phyloP scores from a whole-genome alignment of 2,113 vertebrate genomes.

The Deroptyus accipitrinus region DNA sequence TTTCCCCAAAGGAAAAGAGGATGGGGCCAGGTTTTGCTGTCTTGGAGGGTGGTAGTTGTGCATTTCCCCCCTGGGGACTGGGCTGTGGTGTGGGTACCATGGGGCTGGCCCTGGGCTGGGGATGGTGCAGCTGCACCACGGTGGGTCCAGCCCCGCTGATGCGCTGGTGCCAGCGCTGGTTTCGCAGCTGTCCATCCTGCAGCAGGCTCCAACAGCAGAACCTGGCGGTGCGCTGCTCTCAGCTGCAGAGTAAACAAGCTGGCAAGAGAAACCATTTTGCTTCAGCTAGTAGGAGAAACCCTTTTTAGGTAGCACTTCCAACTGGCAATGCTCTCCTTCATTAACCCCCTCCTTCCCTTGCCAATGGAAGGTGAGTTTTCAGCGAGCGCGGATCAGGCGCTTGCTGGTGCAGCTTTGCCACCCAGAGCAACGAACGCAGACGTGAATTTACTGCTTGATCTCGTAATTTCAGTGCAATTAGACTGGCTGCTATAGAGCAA shows the following conservation, averaged over 20 bases:
- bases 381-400: not conserved
- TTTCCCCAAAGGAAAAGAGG: not conserved
- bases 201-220: slow-evolving; percentile 38
- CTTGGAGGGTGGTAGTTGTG: not conserved
- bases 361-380: slow-evolving; percentile 20
- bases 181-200: not conserved
- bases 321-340: slow-evolving; percentile 60
- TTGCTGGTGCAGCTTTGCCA: slow-evolving; percentile 32
- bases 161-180: not conserved
- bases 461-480: slow-evolving; percentile 54
- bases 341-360: slow-evolving; percentile 66
- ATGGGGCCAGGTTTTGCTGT: not conserved
- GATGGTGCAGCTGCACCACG: not conserved
- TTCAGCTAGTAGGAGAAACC: slow-evolving; percentile 69
- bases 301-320: slow-evolving; percentile 71
- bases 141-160: not conserved
- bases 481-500: slow-evolving; percentile 41
- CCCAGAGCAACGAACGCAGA: slow-evolving; percentile 38
- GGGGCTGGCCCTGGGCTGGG: not conserved
- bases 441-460: slow-evolving; percentile 58
- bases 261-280: slow-evolving; percentile 72
- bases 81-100: not conserved
- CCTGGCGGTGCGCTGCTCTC: slow-evolving; percentile 52
- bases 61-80: not conserved
- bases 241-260: slow-evolving; percentile 69